A percentile compares a stretch with the other conserved stretches of the same genome.
Conservation (phyloP, 2,888 invertebrate genomes). For the Neocrepidodera transversa region DNA sequence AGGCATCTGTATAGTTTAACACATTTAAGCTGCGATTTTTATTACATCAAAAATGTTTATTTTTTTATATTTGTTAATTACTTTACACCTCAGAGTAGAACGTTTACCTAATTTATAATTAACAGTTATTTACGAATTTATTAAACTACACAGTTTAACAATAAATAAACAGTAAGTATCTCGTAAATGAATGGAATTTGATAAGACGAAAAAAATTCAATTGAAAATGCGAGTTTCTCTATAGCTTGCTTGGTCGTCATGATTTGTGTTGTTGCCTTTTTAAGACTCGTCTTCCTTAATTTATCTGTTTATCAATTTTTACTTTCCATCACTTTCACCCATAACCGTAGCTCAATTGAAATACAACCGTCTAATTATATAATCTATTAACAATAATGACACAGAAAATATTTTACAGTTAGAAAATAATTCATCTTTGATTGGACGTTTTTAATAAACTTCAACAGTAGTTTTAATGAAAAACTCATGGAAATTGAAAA, state of each 20-base stretch:
- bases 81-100: neutral
- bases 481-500: too few relatives aligned
- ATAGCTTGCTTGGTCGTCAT: neutral
- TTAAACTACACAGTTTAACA: too few relatives aligned
- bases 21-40: too few relatives aligned
- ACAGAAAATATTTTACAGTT: too few relatives aligned
- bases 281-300: neutral
- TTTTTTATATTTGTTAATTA: neutral
- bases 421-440: too few relatives aligned
- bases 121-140: too few relatives aligned
- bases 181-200: neutral
- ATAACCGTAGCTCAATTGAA: neutral
- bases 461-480: too few relatives aligned
- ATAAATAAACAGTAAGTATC: neutral
- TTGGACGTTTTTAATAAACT: too few relatives aligned
- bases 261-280: neutral
- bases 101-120: too few relatives aligned
- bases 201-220: neutral
- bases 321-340: constrained; percentile 1
- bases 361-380: too few relatives aligned
- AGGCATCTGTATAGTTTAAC: too few relatives aligned
- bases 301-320: neutral
- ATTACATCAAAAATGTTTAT: neutral
- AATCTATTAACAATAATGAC: too few relatives aligned
- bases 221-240: neutral